Base-by-base conservation (phyloP, 1,140 invertebrate species). In the Spodoptera frugiperda region DNA sequence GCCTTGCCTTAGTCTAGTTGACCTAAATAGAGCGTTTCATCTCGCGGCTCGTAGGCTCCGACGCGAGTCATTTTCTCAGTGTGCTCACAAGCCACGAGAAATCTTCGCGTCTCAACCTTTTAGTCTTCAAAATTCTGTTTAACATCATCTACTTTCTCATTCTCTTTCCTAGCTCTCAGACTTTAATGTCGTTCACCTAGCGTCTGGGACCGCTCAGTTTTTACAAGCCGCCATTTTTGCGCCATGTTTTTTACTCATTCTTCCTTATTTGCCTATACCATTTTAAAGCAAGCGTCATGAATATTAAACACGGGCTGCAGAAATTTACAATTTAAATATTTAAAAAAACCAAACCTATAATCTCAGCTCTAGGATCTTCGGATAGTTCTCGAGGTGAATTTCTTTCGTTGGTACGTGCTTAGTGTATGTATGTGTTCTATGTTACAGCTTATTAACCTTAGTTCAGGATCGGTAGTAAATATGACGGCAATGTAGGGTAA, bases 1-100 rank as follows among this genome's bases (percentile, higher is more conserved):
- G 44, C 63, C 76, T 30, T 70, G 74, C 74, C 54, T 54, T 30
- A 53, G 65, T 76, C 76, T 77, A 81, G 80, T 78, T 84, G 84
- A 85, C 84, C 84, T 78, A 81, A 81, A 85, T 85, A 81, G 44
- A 77, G 55, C 54, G 67, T 82, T 78, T 76, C 77, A 67, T 73
- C 49, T 72, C 53, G 61, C 55, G 53, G 59, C 30, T 72, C 25
- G 61, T 73, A 78, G 68, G 68, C 74, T 67, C 74, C 77, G 73
- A 76, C 73, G 70, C 54, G 55, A 57, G 51, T 76, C 74, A 79
- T 81, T 77, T 77, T 46, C 74, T 55, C 30, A 67, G 9, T 25
- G 15, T 21, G 19, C 61, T 44, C 15, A 49, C 67, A 76, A 78
- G 67, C 73, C 48, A 78, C 48, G 67, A 54, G 78, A 76, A 59